Conservation (phyloP, 2,797 vertebrate genomes). For the Phoxinus dragarum region DNA sequence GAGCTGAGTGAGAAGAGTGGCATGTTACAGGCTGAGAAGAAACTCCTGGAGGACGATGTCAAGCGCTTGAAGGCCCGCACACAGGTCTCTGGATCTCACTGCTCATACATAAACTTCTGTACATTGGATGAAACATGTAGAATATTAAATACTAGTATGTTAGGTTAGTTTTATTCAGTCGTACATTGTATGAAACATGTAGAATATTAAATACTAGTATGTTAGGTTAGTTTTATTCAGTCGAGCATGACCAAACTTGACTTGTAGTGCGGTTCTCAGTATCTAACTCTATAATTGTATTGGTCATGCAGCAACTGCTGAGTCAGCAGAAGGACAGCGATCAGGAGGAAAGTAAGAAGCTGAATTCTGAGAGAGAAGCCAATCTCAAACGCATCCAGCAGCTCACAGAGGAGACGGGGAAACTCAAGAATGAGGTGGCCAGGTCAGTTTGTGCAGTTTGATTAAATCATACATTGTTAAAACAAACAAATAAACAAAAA, state of each 20-base stretch:
- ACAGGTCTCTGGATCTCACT: conserved; percentile 78
- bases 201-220: background rate
- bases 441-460: conserved; percentile 77
- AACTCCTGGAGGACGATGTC: conserved; percentile 92
- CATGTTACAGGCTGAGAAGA: conserved; percentile 95
- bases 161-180: background rate
- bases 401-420: conserved; percentile 88
- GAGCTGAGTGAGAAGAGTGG: conserved; percentile 96
- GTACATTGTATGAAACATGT: too few species aligned
- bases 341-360: conserved; percentile 92
- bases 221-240: background rate
- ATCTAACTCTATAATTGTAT: background rate
- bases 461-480: background rate
- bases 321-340: conserved; percentile 95
- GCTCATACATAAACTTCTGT: background rate
- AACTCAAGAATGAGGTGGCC: conserved; percentile 87
- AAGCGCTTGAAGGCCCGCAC: conserved; percentile 92
- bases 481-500: too few species aligned
- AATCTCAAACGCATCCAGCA: conserved; percentile 94
- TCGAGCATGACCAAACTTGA: background rate
- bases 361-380: conserved; percentile 90
- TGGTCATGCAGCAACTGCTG: conserved; percentile 86
- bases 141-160: background rate
- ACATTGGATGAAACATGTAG: background rate
- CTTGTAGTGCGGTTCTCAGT: background rate